A percentile compares a stretch with the other conserved stretches of the same genome.
Evolutionary conservation across 2,797 vertebrate species (phyloP).

Genomic region (Clamator glandarius): DNA sequence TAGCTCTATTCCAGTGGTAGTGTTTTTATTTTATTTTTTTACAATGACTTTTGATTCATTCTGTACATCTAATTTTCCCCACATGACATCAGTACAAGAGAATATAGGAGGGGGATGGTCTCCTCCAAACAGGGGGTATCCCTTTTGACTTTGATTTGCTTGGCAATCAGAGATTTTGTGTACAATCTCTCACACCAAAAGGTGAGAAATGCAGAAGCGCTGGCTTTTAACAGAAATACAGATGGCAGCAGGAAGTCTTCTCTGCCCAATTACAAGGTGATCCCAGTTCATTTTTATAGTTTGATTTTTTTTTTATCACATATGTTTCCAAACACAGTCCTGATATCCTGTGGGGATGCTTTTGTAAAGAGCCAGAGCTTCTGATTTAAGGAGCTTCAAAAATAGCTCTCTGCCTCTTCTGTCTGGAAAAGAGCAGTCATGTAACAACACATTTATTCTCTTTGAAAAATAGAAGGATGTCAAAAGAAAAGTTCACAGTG

Average conservation of each 20-base stretch:
- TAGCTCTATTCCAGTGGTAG: slow-evolving; percentile 39
- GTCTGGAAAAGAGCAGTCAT: slow-evolving; percentile 74
- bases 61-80: slow-evolving; percentile 67
- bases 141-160: slow-evolving; percentile 75
- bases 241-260: slow-evolving; percentile 77
- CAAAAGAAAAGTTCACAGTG: slow-evolving; percentile 77
- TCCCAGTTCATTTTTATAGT: slow-evolving; percentile 80
- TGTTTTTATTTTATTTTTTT: slow-evolving; percentile 48
- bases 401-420: slow-evolving; percentile 79
- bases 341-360: slow-evolving; percentile 82
- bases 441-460: slow-evolving; percentile 77
- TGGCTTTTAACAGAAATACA: slow-evolving; percentile 75
- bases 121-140: slow-evolving; percentile 75
- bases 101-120: slow-evolving; percentile 71
- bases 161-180: slow-evolving; percentile 78
- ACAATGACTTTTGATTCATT: slow-evolving; percentile 62
- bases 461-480: slow-evolving; percentile 80
- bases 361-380: slow-evolving; percentile 82
- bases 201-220: slow-evolving; percentile 75
- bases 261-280: slow-evolving; percentile 84
- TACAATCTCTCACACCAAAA: slow-evolving; percentile 73
- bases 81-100: slow-evolving; percentile 66
- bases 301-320: slow-evolving; percentile 82
- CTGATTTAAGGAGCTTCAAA: slow-evolving; percentile 83
- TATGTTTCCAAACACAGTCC: slow-evolving; percentile 81